phyloP scores from a whole-genome alignment of 2,888 invertebrate genomes.

The Erynnis tages region DNA sequence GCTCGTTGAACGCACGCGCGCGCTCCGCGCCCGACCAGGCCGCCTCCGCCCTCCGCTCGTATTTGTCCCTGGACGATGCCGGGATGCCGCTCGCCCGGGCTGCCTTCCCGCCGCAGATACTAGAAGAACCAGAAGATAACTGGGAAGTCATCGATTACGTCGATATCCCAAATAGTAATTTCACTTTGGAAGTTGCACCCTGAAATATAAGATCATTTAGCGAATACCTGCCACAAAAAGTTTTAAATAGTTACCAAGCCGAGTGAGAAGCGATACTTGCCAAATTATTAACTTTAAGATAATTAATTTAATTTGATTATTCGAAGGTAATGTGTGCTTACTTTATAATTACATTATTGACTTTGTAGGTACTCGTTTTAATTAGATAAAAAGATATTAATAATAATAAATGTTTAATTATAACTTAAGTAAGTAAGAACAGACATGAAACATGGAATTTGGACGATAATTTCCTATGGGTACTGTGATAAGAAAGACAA shows the following conservation, averaged over 20 bases:
- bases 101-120: conserved; percentile 73
- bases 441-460: too few relatives aligned
- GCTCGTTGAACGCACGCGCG: conserved; percentile 84
- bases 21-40: conserved; percentile 73
- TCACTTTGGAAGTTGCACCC: conserved; percentile 19
- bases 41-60: conserved; percentile 75
- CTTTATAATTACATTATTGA: too few relatives aligned
- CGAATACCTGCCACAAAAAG: too few relatives aligned
- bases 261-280: conserved; percentile 11
- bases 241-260: conserved; percentile 4
- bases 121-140: conserved; percentile 77
- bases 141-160: conserved; percentile 87
- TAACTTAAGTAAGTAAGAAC: too few relatives aligned
- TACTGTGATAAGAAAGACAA: too few relatives aligned
- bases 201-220: too few relatives aligned
- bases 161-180: conserved; percentile 64
- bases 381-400: too few relatives aligned
- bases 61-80: conserved; percentile 81
- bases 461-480: too few relatives aligned
- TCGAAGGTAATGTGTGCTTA: too few relatives aligned
- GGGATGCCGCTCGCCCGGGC: conserved; percentile 83
- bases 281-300: neutral
- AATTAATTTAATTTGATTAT: neutral
- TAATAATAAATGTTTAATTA: too few relatives aligned
- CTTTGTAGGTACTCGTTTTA: too few relatives aligned